A percentile compares a stretch with the other conserved stretches of the same genome.
phyloP scores from a whole-genome alignment of 2,797 vertebrate genomes.

The Pygocentrus nattereri region DNA sequence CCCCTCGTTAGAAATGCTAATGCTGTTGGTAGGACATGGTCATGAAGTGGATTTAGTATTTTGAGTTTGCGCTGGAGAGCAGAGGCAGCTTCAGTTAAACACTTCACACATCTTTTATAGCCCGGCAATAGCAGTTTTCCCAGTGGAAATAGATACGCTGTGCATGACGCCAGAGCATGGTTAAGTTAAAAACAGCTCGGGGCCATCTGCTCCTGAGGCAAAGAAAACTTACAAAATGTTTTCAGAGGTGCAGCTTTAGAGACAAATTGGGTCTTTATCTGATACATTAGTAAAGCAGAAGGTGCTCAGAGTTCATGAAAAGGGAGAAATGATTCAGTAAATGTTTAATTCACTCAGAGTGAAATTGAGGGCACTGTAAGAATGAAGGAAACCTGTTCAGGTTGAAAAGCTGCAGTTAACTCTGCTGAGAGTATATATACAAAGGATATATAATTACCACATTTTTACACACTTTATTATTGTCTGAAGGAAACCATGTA shows the following conservation, averaged over 20 bases:
- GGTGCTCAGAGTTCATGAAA: neutral
- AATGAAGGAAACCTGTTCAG: neutral
- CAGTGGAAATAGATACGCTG: neutral
- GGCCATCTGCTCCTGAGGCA: neutral
- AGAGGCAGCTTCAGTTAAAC: slow-evolving; percentile 4
- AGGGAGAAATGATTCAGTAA: neutral
- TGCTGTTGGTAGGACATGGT: neutral
- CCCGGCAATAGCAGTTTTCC: neutral
- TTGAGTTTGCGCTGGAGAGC: neutral
- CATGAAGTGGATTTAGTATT: slow-evolving; percentile 8
- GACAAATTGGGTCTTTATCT: neutral
- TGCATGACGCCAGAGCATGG: neutral
- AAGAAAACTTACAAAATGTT: neutral
- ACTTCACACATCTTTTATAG: slow-evolving; percentile 28
- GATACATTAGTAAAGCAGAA: neutral
- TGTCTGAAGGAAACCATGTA: no score
- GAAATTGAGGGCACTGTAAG: neutral
- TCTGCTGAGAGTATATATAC: neutral
- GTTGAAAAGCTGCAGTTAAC: neutral
- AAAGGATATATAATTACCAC: no score
- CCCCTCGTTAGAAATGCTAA: neutral
- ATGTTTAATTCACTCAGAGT: neutral
- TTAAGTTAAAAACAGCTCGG: slow-evolving; percentile 15
- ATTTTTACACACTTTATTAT: no score
- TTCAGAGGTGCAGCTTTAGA: neutral